These are phyloP conservation scores for Melanotus villosus DNA, from an alignment of 2,888 invertebrate species.

Conservation along the genomic window DNA sequence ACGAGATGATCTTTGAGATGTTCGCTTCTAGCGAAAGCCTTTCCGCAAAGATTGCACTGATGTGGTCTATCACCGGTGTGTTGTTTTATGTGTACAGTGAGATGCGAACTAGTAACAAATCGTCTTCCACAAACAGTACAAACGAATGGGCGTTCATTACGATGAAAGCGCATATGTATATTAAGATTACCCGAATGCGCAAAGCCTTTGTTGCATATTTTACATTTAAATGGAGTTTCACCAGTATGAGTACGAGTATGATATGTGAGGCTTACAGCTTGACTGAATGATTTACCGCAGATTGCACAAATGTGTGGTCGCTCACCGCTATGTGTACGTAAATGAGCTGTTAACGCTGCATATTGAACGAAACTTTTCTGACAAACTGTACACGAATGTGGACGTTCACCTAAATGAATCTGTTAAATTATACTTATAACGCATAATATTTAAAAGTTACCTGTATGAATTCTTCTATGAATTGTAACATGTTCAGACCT, in stretches of 20 bases:
- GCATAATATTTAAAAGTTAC: conserved; percentile 42
- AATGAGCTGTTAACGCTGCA: conserved; percentile 37
- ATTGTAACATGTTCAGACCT: conserved; percentile 57
- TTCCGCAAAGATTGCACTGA: conserved; percentile 71
- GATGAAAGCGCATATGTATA: conserved; percentile 61
- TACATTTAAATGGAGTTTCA: conserved; percentile 57
- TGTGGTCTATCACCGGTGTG: conserved; percentile 60
- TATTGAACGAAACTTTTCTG: conserved; percentile 40
- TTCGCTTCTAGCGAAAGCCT: conserved; percentile 70
- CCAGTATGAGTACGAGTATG: conserved; percentile 56
- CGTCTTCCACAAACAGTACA: conserved; percentile 58
- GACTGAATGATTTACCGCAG: conserved; percentile 41
- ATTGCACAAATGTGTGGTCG: conserved; percentile 44
- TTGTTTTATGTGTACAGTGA: conserved; percentile 59
- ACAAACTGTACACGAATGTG: conserved; percentile 46
- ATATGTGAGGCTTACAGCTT: conserved; percentile 30
- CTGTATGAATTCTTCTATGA: conserved; percentile 60
- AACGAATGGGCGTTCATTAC: conserved; percentile 57
- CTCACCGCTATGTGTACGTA: conserved; percentile 40
- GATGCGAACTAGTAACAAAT: conserved; percentile 61
- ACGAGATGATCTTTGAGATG: conserved; percentile 71
- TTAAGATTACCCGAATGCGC: conserved; percentile 59
- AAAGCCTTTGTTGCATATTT: conserved; percentile 56
- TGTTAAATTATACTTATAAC: too few relatives aligned
- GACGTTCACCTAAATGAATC: conserved; percentile 38